Evolutionary conservation across 2,888 invertebrate genomes (phyloP), one percentile per base, ranked within the genome.

Genomic region (Cheilosia vulpina): DNA sequence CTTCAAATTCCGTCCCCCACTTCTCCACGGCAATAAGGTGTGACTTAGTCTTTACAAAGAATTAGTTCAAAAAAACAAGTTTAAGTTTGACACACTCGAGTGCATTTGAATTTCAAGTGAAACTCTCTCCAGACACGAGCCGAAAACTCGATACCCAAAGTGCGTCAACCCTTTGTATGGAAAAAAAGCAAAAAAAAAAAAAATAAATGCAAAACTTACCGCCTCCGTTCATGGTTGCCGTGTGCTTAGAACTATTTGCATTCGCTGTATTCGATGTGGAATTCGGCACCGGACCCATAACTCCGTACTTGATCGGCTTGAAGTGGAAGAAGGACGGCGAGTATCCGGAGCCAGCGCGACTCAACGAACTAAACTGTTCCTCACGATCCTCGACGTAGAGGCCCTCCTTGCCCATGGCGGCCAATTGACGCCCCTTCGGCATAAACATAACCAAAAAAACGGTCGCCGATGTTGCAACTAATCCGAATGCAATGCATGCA

Each of bases 371-470:
- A 88, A 96, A 95, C 75, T 96, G 95, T 88, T 97, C 97, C 88
- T 97, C 97, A 82, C 96, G 94, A 91, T 96, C 97, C 89, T 96
- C 96, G 87, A 96, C 94, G 92, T 96, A 96, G 87, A 96, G 94
- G 15, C 96, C 97, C 90, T 98, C 97, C 89, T 97, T 96, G 58
- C 98, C 98, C 93, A 98, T 95, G 60, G 98, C 98, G 0, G 98
- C 98, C 89, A 98, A 93, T 89, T 98, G 97, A 50, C 98, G 94
- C 38, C 98, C 98, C 93, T 97, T 98, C 41, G 98, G 96, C 93
- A 98, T 96, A 92, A 98, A 98, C 98, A 98, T 98, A 76, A 98
- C 95, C 88, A 97, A 94, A 92, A 98, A 97, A 68, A 98, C 96
- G 57, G 97, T 95, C 13, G 96, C 94, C 87, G 97, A 96, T 17